Conservation (phyloP, 1,140 invertebrate species). For the Hesperophylax magnus region DNA sequence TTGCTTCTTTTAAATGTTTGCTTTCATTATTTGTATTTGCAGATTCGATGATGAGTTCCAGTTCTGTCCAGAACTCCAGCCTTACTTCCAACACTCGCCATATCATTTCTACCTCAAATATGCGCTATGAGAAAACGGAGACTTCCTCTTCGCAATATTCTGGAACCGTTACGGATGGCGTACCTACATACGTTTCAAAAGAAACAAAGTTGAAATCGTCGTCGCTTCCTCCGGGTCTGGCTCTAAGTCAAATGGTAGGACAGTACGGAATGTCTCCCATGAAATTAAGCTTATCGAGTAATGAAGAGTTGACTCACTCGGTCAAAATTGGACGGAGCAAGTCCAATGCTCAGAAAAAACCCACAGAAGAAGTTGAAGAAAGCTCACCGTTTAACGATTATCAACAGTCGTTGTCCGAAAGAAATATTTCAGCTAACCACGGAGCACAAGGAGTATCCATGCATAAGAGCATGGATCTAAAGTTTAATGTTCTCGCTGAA, state of each 20-base stretch:
- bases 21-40: slow-evolving; percentile 51
- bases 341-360: slow-evolving; percentile 68
- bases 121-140: slow-evolving; percentile 49
- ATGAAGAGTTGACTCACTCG: slow-evolving; percentile 41
- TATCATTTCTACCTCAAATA: slow-evolving; percentile 46
- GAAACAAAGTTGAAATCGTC: slow-evolving; percentile 76
- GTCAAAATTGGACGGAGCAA: slow-evolving; percentile 65
- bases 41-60: slow-evolving; percentile 48
- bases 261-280: slow-evolving; percentile 61
- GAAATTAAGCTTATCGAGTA: slow-evolving; percentile 67
- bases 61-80: slow-evolving; percentile 34
- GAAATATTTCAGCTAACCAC: slow-evolving; percentile 60
- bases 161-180: not conserved
- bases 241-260: slow-evolving; percentile 66
- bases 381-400: slow-evolving; percentile 57
- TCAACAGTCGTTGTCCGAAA: slow-evolving; percentile 42
- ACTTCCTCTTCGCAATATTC: slow-evolving; percentile 29
- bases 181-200: slow-evolving; percentile 60
- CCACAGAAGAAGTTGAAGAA: slow-evolving; percentile 60
- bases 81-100: slow-evolving; percentile 49
- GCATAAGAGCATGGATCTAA: slow-evolving; percentile 47
- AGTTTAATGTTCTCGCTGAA: slow-evolving; percentile 43
- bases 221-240: slow-evolving; percentile 76
- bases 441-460: slow-evolving; percentile 29
- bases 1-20: slow-evolving; percentile 53